Conservation (phyloP, 2,888 invertebrate genomes). For the Tetranychus piercei region DNA sequence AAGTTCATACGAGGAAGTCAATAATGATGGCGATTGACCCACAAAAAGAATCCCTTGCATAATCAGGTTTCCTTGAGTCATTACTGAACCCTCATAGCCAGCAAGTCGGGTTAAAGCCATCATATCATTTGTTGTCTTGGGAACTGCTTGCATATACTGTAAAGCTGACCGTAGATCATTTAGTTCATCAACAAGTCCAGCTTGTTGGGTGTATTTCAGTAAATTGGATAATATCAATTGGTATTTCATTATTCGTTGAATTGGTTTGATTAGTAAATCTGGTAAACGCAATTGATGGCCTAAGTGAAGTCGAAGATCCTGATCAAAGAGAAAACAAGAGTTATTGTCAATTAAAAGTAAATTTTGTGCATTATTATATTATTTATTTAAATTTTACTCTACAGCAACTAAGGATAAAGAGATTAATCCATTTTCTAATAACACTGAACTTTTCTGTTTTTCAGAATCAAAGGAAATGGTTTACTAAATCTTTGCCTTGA, state of each 20-base stretch:
- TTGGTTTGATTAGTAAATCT: constrained; percentile 90
- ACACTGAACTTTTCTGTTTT: background rate
- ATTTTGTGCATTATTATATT: too few relatives aligned
- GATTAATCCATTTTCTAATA: background rate
- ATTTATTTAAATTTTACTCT: background rate
- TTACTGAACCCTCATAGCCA: constrained; percentile 91
- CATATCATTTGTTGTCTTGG: constrained; percentile 95
- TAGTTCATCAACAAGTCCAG: constrained; percentile 53
- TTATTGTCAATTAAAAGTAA: background rate
- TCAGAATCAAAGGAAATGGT: constrained; percentile 6
- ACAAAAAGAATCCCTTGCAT: constrained; percentile 58
- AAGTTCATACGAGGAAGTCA: background rate
- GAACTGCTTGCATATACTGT: constrained; percentile 66
- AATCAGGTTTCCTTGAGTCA: constrained; percentile 82
- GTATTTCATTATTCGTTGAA: constrained; percentile 96
- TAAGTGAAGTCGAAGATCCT: constrained; percentile 70
- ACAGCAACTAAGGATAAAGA: background rate
- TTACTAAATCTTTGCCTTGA: background rate
- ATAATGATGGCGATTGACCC: constrained; percentile 32
- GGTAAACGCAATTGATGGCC: constrained; percentile 82
- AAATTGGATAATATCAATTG: constrained; percentile 77
- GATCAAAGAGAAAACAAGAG: constrained; percentile 18
- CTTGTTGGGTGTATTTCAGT: constrained; percentile 69
- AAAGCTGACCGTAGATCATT: constrained; percentile 62
- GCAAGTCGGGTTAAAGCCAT: constrained; percentile 93